Evolutionary conservation across 2,888 invertebrate species (phyloP).

Genomic region (Drosophila subquinaria): DNA sequence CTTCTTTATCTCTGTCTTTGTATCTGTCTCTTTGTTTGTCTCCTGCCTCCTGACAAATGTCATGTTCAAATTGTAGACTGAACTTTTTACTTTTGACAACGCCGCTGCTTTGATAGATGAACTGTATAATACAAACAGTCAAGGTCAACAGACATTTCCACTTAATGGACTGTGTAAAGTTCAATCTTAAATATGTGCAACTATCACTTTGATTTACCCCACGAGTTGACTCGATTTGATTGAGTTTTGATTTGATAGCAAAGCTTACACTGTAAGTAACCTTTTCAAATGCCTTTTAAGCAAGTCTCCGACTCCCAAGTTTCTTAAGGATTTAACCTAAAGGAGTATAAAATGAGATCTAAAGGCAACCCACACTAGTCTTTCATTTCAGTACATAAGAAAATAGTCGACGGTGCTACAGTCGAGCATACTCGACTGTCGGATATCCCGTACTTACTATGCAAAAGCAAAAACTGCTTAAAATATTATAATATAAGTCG

Average conservation of each 20-base stretch:
- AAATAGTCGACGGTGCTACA: too few relatives aligned
- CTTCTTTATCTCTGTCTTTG: background rate
- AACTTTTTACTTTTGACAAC: constrained; percentile 74
- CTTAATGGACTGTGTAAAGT: constrained; percentile 30
- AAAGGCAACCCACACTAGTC: too few relatives aligned
- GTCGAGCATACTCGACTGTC: too few relatives aligned
- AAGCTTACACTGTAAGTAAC: background rate
- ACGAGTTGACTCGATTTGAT: constrained; percentile 15
- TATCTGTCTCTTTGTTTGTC: constrained; percentile 11
- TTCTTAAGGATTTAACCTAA: too few relatives aligned
- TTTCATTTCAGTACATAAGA: too few relatives aligned
- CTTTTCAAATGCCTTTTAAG: background rate
- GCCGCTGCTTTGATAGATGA: constrained; percentile 41
- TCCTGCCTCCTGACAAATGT: constrained; percentile 66
- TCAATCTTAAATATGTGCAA: constrained; percentile 30
- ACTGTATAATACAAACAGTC: constrained; percentile 48
- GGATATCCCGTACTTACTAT: too few relatives aligned
- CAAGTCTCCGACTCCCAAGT: too few relatives aligned
- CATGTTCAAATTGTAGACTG: constrained; percentile 75
- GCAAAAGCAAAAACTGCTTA: too few relatives aligned
- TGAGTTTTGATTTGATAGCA: background rate
- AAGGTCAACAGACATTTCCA: constrained; percentile 37
- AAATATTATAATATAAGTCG: too few relatives aligned
- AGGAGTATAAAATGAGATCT: too few relatives aligned
- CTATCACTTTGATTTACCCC: constrained; percentile 15